Evolutionary conservation across 1,140 invertebrate species (phyloP), one percentile per base, ranked within the genome.

Genomic region (Ceratina australensis): DNA sequence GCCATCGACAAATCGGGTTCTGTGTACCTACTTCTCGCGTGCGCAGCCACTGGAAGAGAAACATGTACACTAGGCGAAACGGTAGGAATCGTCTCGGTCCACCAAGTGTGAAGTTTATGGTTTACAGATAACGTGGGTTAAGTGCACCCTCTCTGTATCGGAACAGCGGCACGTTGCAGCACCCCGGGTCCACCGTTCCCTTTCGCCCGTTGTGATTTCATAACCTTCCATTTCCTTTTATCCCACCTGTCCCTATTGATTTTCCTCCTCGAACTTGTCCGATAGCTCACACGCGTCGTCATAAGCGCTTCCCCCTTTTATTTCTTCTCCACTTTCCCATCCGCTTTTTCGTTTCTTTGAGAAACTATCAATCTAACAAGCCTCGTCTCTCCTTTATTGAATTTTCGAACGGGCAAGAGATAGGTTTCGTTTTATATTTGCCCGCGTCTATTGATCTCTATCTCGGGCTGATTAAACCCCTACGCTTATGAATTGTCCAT

Each of bases 71-170:
- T 47, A 20, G 64, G 22, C 47, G 64, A 22, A 75, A 61, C 26
- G 61, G 12, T 10, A 16, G 56, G 26, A 74, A 74, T 10, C 42
- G 64, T 63, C 42, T 52, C 56, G 72, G 61, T 50, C 77, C 77
- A 61, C 78, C 72, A 69, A 75, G 78, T 76, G 72, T 59, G 69
- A 80, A 77, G 57, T 80, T 80, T 80, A 80, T 80, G 67, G 79
- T 71, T 80, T 80, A 72, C 79, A 72, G 75, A 80, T 80, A 80
- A 80, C 66, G 73, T 65, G 47, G 79, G 74, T 80, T 80, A 80
- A 80, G 67, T 73, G 76, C 61, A 50, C 7, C 20, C 61, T 64
- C 67, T 60, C 78, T 75, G 33, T 42, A 63, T 72, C 54, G 69
- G 47, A 4, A n/a, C 26, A 12, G 77, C 57, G 22, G 22, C 33